Percentiles rank a stretch among this genome's conserved stretches.
These are phyloP conservation scores for Clivina fossor DNA, from an alignment of 2,888 invertebrate species.

Conservation along the genomic window DNA sequence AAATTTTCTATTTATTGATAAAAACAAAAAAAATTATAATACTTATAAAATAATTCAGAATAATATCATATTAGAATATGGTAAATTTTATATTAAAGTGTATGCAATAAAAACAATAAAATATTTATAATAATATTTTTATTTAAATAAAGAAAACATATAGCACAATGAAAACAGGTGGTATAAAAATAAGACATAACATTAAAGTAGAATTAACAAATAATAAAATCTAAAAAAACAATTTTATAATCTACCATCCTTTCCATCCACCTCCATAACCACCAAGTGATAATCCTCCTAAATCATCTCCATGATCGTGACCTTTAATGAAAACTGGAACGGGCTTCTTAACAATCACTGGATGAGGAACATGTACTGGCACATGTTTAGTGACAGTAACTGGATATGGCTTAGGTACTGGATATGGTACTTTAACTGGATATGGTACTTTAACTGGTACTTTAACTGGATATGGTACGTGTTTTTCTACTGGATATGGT, in stretches of 20 bases:
- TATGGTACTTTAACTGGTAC: conserved; percentile 19
- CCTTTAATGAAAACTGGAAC: conserved; percentile 51
- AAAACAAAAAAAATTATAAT: too few relatives aligned
- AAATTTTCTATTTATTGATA: too few relatives aligned
- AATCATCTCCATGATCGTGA: conserved; percentile 37
- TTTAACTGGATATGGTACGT: conserved; percentile 50
- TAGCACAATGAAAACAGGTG: conserved; percentile 6
- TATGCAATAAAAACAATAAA: too few relatives aligned
- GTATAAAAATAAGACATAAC: not conserved
- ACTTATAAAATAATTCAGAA: too few relatives aligned
- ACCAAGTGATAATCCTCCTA: conserved; percentile 33
- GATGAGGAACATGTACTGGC: conserved; percentile 7
- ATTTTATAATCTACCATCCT: conserved; percentile 9
- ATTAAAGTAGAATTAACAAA: conserved; percentile 4
- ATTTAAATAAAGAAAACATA: not conserved
- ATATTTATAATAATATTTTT: too few relatives aligned
- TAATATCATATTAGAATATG: too few relatives aligned
- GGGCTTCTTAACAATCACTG: conserved; percentile 53
- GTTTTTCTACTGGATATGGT: conserved; percentile 58
- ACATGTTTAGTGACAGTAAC: conserved; percentile 12
- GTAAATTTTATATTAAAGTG: too few relatives aligned
- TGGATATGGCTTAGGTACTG: conserved; percentile 5
- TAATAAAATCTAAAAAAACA: not conserved
- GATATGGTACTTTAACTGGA: not conserved
- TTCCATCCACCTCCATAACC: conserved; percentile 35